Base-by-base conservation (phyloP, 2,113 vertebrate genomes). In the Scartelaos histophorus region DNA sequence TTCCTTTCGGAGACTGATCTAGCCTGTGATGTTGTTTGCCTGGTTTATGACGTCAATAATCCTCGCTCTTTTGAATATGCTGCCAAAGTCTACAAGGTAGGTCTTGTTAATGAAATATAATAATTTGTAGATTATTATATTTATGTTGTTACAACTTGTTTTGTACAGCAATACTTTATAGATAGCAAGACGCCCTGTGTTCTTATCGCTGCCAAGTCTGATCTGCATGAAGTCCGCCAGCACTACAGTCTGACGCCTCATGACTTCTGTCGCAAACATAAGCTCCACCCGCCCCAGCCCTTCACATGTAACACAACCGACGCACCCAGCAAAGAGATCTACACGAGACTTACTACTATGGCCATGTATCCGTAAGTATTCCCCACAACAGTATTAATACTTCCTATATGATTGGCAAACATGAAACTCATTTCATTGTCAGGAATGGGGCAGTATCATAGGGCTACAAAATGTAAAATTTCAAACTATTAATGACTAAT, bases 341-440 rank as follows among this genome's bases (percentile, higher is more conserved):
- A 97, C 91, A 96, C 96, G 69, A 97, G 98, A 87, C 89, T 99
- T 93, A 98, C 98, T 85, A 98, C 97, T 16, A 98, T 98, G 96
- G 97, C 97, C 84, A 99, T 99, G 97, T 98, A 99, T 85, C 98
- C 98, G 98, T 99, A 94, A 98, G 98, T 98, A 95, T 82, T 17
- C 13, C 22, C 19, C 29, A 22, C 70, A 49, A 5, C 19, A 9
- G 56, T 76, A 82, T 84, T 89, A 21, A 29, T 86, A 86, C 17
- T 54, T 84, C 22, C 10, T 54, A n/a, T n/a, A 16, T 54, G 51
- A 43, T 43, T 43, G 38, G 38, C 4, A 29, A 29, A 7, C 3
- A 54, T n/a, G 19, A 54, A 9, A 13, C 5, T 56, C 1, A 56
- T 21, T 10, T 24, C 22, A 24, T 0, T 21, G 7, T 17, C 17